These are phyloP conservation scores for Catharus fuscescens DNA, from an alignment of 2,113 vertebrate species.

Conservation along the genomic window DNA sequence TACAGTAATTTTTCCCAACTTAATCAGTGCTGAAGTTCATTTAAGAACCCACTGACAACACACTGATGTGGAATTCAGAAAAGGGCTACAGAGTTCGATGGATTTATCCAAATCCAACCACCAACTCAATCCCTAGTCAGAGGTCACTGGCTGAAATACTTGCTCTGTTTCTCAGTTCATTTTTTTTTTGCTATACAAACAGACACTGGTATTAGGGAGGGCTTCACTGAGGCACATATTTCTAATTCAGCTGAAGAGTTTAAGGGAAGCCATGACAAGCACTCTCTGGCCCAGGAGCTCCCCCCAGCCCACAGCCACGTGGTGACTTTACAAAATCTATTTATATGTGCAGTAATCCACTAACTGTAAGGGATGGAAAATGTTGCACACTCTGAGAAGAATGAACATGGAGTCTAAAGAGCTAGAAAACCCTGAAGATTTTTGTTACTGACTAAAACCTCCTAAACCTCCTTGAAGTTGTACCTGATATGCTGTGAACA, in stretches of 20 bases:
- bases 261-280: not conserved
- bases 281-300: not conserved
- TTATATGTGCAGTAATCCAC: not conserved
- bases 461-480: not conserved
- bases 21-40: not conserved
- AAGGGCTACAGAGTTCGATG: not conserved
- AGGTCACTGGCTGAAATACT: not conserved
- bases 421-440: not conserved
- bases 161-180: not conserved
- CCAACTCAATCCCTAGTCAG: not conserved
- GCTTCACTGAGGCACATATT: not conserved
- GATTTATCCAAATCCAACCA: not conserved
- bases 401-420: not conserved
- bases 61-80: not conserved
- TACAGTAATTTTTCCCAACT: not conserved
- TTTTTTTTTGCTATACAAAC: not conserved
- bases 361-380: not conserved
- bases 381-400: not conserved
- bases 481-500: fast-evolving
- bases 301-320: not conserved
- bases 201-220: not conserved
- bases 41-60: not conserved
- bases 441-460: not conserved
- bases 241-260: not conserved
- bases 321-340: not conserved